Conservation (phyloP, 2,797 vertebrate species). For the Premnoplex brunnescens region DNA sequence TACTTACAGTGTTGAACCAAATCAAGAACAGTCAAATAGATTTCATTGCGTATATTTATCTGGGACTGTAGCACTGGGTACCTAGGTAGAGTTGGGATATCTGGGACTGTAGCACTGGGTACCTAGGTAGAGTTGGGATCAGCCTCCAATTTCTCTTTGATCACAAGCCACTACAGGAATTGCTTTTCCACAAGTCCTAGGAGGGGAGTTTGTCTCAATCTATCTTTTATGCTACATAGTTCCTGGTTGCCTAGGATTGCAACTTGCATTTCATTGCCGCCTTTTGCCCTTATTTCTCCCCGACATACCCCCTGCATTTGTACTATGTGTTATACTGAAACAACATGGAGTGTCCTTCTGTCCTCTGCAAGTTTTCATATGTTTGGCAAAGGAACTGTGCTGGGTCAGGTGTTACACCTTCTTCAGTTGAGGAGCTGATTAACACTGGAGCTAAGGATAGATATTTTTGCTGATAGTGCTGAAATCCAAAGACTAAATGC, state of each 20-base stretch:
- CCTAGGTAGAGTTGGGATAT: neutral
- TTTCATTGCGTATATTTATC: neutral
- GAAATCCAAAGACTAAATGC: neutral
- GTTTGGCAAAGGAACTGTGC: neutral
- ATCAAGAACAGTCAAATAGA: neutral
- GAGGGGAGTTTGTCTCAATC: neutral
- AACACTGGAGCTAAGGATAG: neutral
- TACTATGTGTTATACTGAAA: neutral
- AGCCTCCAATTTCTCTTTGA: neutral
- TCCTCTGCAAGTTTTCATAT: neutral
- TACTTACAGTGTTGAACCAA: neutral
- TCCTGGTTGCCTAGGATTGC: neutral
- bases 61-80: no score
- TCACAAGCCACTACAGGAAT: neutral
- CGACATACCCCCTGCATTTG: accelerated
- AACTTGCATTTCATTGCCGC: neutral
- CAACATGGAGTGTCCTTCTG: neutral
- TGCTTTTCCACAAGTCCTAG: neutral
- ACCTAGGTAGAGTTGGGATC: neutral
- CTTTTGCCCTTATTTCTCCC: neutral
- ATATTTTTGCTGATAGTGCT: neutral
- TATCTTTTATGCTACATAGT: neutral
- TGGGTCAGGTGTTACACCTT: neutral
- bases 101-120: neutral
- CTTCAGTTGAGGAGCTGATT: neutral